phyloP scores from a whole-genome alignment of 1,140 invertebrate species.

The Calliphora vicina region DNA sequence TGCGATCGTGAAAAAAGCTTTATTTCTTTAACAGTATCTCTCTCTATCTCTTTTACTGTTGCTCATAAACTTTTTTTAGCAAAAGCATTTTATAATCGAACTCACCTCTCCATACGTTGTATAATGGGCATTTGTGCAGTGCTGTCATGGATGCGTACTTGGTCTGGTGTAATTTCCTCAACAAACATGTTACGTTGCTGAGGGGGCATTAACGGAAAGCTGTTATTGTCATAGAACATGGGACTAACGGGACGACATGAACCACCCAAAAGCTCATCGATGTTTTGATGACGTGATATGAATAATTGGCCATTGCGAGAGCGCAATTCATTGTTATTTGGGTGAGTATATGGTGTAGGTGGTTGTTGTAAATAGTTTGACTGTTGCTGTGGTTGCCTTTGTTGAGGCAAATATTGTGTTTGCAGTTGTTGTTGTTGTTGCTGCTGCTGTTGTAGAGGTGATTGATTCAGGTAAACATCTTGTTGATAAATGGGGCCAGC shows the following conservation, averaged over 20 bases:
- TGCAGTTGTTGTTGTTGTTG: slow-evolving; percentile 28
- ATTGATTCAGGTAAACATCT: slow-evolving; percentile 4
- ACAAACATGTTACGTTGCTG: slow-evolving; percentile 54
- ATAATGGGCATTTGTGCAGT: slow-evolving; percentile 74
- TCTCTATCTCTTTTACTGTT: too few relatives aligned
- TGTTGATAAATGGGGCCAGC: slow-evolving; percentile 10
- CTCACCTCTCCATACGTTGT: slow-evolving; percentile 65
- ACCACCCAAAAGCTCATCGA: slow-evolving; percentile 81
- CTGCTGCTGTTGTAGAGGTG: slow-evolving; percentile 31
- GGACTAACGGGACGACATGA: slow-evolving; percentile 70
- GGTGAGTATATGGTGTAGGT: slow-evolving; percentile 44
- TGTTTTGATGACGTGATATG: slow-evolving; percentile 81
- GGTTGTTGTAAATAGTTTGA: slow-evolving; percentile 47
- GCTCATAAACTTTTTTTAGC: background rate
- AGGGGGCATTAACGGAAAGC: slow-evolving; percentile 37
- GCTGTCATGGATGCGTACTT: slow-evolving; percentile 81
- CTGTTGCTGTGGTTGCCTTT: slow-evolving; percentile 52
- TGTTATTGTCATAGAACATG: slow-evolving; percentile 60
- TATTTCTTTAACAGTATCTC: too few relatives aligned
- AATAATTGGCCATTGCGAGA: slow-evolving; percentile 65
- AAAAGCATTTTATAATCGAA: background rate
- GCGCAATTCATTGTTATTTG: slow-evolving; percentile 20
- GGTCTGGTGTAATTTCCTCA: slow-evolving; percentile 66
- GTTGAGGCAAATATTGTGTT: slow-evolving; percentile 40
- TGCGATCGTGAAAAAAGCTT: background rate